Base-by-base conservation (phyloP, 2,113 vertebrate species). In the Geothlypis trichas region DNA sequence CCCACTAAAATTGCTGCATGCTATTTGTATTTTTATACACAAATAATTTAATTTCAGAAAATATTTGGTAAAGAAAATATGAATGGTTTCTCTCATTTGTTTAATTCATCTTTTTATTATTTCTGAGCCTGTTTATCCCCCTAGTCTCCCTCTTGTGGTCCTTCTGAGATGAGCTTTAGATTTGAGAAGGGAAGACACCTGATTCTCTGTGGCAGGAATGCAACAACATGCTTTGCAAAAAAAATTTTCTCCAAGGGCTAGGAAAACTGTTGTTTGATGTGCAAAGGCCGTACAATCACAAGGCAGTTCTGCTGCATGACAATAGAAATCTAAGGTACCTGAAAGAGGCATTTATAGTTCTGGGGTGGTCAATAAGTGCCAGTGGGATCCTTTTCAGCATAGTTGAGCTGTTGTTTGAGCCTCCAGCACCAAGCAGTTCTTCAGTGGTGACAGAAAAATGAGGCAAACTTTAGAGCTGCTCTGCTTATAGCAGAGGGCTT, bases 91-190 rank as follows among this genome's bases (percentile, higher is more conserved):
- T 47, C 4, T 67, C 4, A 47, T 44, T 72, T 84, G 3, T 69
- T 55, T 49, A 63, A 39, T 47, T 39, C 4, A 1, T 46, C 11
- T 47, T 89, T 89, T 75, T 55, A 16, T 71, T 65, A 28, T 20
- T 41, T 37, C 27, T 85, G 67, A 76, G 31, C 19, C 58, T 57
- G 15, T 84, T 92, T 73, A 35, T 58, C 15, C 15, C 41, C 9
- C 28, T 2, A 0, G 15, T 77, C 5, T 75, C 1, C 0, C 12
- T 82, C 47, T 23, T 57, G 14, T 27, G 10, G 5, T 39, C 77
- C 26, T 62, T 39, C 58, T 49, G 57, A 84, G 44, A 28, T 65
- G 33, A 79, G 24, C 52, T 89, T 71, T 55, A 3, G 1, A 13
- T 74, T 55, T 93, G 30, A 51, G 65, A 44, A 75, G 37, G 57